Evolutionary conservation across 2,797 vertebrate species (phyloP).

Genomic region (Valencia hispanica): DNA sequence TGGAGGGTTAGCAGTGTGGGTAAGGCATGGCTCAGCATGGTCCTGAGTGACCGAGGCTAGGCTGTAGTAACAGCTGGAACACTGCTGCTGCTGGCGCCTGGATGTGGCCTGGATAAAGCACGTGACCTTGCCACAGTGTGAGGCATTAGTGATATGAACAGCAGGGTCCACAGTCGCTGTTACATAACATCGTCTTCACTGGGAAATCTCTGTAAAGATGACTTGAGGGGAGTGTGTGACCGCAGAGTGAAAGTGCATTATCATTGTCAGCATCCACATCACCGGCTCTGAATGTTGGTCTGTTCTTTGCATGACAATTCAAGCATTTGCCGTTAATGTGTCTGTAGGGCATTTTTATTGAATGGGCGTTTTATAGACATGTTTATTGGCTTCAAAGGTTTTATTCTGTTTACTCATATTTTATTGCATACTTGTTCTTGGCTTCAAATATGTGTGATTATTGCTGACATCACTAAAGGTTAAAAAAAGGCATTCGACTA

Average conservation of each 20-base stretch:
- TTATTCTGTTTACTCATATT: constrained; percentile 26
- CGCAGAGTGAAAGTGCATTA: constrained; percentile 69
- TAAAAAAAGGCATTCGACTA: constrained; percentile 61
- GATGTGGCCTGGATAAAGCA: constrained; percentile 75
- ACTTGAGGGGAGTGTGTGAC: constrained; percentile 56
- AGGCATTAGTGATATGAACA: constrained; percentile 82
- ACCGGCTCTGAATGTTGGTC: constrained; percentile 38
- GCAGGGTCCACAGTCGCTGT: constrained; percentile 71
- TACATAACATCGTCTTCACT: constrained; percentile 75
- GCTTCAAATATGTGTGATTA: constrained; percentile 1
- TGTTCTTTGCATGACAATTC: constrained; percentile 52
- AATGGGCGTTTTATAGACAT: constrained; percentile 45
- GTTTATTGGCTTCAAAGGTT: constrained; percentile 38
- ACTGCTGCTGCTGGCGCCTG: constrained; percentile 70
- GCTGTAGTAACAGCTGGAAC: constrained; percentile 79
- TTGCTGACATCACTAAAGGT: constrained; percentile 55
- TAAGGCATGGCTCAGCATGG: constrained; percentile 51
- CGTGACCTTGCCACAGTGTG: constrained; percentile 72
- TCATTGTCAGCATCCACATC: constrained; percentile 57
- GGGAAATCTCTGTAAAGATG: constrained; percentile 74
- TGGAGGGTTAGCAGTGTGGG: constrained; percentile 37
- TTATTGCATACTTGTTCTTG: constrained; percentile 9
- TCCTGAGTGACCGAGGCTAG: constrained; percentile 63
- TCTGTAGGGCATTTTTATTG: constrained; percentile 38
- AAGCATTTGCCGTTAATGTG: constrained; percentile 35